Evolutionary conservation across 2,113 vertebrate species (phyloP).

Genomic region (Quiscalus mexicanus): DNA sequence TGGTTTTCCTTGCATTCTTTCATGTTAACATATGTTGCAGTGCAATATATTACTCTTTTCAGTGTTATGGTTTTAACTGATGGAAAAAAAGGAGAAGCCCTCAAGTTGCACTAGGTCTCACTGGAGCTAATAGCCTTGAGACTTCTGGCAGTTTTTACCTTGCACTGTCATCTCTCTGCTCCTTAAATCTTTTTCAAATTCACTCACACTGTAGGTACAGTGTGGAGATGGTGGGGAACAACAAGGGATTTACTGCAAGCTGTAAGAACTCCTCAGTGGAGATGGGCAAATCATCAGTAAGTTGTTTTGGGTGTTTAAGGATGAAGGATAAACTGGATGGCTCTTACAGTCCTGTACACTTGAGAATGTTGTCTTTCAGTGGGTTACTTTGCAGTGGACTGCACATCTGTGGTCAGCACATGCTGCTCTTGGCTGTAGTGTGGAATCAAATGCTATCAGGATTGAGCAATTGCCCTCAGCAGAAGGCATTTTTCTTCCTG

Average conservation of each 20-base stretch:
- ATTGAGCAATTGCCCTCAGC: background rate
- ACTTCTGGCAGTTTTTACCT: background rate
- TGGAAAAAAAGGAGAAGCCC: background rate
- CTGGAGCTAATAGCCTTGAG: background rate
- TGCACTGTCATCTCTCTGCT: background rate
- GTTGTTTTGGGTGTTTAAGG: background rate
- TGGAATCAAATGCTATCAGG: background rate
- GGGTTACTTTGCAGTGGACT: background rate
- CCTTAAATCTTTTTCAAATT: background rate
- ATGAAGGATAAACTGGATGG: background rate
- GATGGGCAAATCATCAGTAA: background rate
- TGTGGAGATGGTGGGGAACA: background rate
- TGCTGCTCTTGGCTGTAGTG: background rate
- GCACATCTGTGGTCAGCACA: accelerated
- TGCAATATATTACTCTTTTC: background rate
- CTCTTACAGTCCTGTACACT: background rate
- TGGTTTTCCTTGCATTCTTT: background rate
- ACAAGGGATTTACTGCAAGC: background rate
- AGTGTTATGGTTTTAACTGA: background rate
- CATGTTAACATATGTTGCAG: background rate
- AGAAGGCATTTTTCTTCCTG: background rate
- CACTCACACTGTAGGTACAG: background rate
- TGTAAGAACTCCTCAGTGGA: background rate
- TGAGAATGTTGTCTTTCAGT: background rate
- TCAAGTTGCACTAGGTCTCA: background rate